A percentile compares a stretch with the other conserved stretches of the same genome.
phyloP scores from a whole-genome alignment of 2,888 invertebrate species.

The Flabesymbios commensalis region DNA sequence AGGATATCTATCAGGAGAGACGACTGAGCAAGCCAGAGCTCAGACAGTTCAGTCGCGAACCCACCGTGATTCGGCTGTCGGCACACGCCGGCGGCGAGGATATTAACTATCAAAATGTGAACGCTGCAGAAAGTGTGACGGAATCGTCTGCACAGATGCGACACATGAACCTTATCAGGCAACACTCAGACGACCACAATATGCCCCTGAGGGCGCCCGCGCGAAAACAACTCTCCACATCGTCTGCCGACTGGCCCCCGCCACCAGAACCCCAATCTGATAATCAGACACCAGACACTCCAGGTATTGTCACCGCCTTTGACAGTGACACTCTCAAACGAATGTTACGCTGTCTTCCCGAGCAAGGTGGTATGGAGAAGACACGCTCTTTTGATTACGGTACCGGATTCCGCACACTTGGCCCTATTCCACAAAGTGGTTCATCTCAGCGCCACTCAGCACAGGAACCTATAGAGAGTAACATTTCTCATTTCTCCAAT shows the following conservation, averaged over 20 bases:
- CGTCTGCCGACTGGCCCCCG: conserved; percentile 54
- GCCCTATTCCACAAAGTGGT: too few species aligned
- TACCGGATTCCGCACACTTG: too few species aligned
- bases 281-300: neutral
- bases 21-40: conserved; percentile 25
- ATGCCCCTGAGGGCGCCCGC: conserved; percentile 17
- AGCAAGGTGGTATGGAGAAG: too few species aligned
- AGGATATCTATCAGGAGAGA: neutral
- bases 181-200: neutral
- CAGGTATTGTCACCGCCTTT: conserved; percentile 61
- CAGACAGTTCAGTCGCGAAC: conserved; percentile 37
- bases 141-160: neutral
- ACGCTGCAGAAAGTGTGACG: neutral
- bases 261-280: conserved; percentile 42
- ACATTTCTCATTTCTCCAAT: too few species aligned
- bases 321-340: conserved; percentile 87
- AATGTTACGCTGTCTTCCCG: conserved; percentile 90
- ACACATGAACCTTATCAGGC: neutral
- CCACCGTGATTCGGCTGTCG: conserved; percentile 19
- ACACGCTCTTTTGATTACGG: too few species aligned
- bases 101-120: neutral
- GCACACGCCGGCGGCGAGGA: neutral
- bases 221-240: conserved; percentile 57
- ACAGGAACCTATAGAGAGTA: too few species aligned
- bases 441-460: too few species aligned